A percentile compares a stretch with the other conserved stretches of the same genome.
Conservation (phyloP, 2,797 vertebrate genomes). For the Phrynocephalus vlangalii region DNA sequence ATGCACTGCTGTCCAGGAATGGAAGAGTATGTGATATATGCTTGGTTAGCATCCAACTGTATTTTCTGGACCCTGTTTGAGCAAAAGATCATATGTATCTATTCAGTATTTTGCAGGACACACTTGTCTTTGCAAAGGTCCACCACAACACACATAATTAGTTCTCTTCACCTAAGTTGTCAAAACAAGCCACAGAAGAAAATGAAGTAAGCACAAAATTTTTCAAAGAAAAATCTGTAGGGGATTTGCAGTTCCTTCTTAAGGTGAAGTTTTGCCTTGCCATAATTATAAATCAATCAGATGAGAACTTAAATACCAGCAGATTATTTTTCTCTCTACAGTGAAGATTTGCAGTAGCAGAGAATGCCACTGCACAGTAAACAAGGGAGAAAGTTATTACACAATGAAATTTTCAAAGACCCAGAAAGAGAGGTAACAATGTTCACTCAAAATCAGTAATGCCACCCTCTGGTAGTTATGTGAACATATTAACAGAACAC, state of each 20-base stretch:
- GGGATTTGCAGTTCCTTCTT: too few species aligned
- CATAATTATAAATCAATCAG: background rate
- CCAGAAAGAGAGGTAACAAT: background rate
- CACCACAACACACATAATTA: background rate
- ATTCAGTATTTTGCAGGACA: background rate
- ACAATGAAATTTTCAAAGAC: background rate
- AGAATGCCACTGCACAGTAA: conserved; percentile 17
- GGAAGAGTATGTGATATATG: background rate
- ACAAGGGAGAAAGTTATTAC: background rate
- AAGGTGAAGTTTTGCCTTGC: background rate
- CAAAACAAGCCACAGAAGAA: background rate
- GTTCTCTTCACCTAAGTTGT: background rate
- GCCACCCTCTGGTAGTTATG: conserved; percentile 77
- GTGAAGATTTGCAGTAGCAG: background rate
- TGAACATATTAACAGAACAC: conserved; percentile 38
- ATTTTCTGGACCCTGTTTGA: background rate
- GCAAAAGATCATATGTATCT: background rate
- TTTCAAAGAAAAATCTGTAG: conserved; percentile 19
- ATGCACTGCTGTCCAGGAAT: background rate
- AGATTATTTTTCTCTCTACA: background rate
- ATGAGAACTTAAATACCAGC: conserved; percentile 38
- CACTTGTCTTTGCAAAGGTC: background rate
- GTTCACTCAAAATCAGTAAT: conserved; percentile 67
- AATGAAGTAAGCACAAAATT: background rate
- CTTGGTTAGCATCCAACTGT: background rate